phyloP scores from a whole-genome alignment of 1,140 invertebrate species.

The Chironomus striatipennis region DNA sequence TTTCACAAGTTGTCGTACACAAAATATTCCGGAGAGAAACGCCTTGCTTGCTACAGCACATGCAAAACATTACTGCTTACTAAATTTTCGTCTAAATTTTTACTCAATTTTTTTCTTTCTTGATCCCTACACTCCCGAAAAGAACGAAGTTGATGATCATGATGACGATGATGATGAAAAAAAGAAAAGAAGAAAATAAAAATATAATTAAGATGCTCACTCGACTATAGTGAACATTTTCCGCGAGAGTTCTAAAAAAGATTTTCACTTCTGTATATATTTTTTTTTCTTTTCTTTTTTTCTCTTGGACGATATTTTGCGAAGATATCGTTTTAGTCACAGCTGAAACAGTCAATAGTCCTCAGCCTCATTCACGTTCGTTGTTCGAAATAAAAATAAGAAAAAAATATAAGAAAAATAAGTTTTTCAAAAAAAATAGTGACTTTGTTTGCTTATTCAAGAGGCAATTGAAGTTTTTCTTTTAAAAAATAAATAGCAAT shows the following conservation, averaged over 20 bases:
- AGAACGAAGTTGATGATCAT: neutral
- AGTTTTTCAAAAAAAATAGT: neutral
- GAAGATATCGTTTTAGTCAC: neutral
- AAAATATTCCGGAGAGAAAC: neutral
- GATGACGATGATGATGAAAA: too few relatives aligned
- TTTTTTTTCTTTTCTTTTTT: neutral
- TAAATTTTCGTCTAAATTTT: too few relatives aligned
- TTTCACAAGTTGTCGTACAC: too few relatives aligned
- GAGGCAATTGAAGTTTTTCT: neutral
- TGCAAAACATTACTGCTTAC: neutral
- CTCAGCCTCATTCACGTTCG: conserved; percentile 11
- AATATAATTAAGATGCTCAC: conserved; percentile 14
- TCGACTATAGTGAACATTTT: neutral
- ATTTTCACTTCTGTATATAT: neutral
- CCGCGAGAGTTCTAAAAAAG: neutral
- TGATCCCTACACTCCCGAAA: neutral
- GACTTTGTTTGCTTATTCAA: neutral
- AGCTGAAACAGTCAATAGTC: conserved; percentile 12
- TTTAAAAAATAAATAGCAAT: neutral
- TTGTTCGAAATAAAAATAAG: conserved; percentile 11
- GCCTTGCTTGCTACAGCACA: neutral
- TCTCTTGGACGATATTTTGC: neutral
- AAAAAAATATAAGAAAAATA: neutral
- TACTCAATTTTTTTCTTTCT: too few relatives aligned
- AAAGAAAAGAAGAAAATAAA: too few relatives aligned